phyloP scores from a whole-genome alignment of 2,797 vertebrate genomes.

The Oreortyx pictus region DNA sequence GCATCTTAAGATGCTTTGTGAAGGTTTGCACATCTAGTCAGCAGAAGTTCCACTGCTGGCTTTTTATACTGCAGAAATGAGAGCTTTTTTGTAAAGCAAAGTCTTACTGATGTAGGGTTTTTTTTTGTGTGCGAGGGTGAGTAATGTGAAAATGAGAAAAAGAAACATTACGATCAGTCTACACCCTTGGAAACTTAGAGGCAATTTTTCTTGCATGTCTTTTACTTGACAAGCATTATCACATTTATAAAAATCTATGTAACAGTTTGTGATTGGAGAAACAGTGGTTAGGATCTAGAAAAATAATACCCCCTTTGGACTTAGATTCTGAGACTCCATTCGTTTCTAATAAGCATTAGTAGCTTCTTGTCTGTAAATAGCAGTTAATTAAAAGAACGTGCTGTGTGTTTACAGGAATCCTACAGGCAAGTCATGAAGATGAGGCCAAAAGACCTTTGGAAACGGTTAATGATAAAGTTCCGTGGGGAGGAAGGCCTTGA shows the following conservation, averaged over 20 bases:
- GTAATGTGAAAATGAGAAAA: background rate
- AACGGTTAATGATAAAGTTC: constrained; percentile 98
- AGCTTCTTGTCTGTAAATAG: background rate
- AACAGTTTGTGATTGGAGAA: background rate
- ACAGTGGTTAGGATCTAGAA: background rate
- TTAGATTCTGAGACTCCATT: background rate
- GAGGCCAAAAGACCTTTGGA: constrained; percentile 98
- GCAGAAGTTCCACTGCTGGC: background rate
- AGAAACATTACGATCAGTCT: background rate
- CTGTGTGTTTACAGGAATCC: constrained; percentile 86
- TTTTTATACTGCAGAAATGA: background rate
- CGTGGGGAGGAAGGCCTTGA: constrained; percentile 97
- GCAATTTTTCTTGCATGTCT: background rate
- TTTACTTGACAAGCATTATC: background rate
- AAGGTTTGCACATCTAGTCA: background rate
- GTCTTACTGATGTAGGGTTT: background rate
- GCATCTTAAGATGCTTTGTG: background rate
- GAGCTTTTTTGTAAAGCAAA: background rate
- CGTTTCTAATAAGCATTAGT: background rate
- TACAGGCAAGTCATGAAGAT: constrained; percentile 99
- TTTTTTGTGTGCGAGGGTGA: background rate
- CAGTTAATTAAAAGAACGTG: background rate
- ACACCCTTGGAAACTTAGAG: background rate
- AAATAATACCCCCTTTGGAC: background rate
- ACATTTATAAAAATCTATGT: background rate